A percentile compares a stretch with the other conserved stretches of the same genome.
phyloP scores from a whole-genome alignment of 2,113 vertebrate species.

The Paracanthobrama guichenoti region DNA sequence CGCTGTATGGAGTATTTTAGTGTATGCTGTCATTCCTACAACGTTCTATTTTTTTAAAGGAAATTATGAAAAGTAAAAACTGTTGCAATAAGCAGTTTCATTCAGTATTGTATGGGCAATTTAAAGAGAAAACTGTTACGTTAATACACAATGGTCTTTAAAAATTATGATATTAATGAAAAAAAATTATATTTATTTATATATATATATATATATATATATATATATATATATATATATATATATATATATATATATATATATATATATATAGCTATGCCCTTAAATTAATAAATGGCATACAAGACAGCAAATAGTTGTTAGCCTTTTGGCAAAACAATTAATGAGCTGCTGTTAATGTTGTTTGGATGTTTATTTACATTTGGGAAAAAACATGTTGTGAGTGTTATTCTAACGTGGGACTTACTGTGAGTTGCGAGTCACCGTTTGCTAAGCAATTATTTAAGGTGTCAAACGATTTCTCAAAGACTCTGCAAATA shows the following conservation, averaged over 20 bases:
- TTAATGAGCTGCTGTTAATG: constrained; percentile 34
- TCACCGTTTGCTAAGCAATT: constrained; percentile 34
- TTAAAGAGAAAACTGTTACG: neutral
- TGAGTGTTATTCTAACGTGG: constrained; percentile 43
- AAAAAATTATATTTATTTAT: no score
- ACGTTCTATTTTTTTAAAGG: neutral
- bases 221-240: no score
- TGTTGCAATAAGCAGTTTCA: neutral
- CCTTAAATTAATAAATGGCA: neutral
- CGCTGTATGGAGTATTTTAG: neutral
- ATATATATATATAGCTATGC: neutral
- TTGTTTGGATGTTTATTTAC: constrained; percentile 50
- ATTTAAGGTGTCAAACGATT: constrained; percentile 42
- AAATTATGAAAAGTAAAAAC: neutral
- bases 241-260: neutral
- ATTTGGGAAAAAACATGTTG: constrained; percentile 18
- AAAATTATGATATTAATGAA: neutral
- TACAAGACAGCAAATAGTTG: neutral
- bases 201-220: neutral
- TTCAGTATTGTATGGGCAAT: neutral
- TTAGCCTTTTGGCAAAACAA: constrained; percentile 41
- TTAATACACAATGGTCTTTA: neutral
- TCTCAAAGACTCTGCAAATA: constrained; percentile 16
- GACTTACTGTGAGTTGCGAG: constrained; percentile 6
- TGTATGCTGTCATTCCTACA: neutral